These are phyloP conservation scores for Conus ventricosus DNA, from an alignment of 1,140 invertebrate species.

Conservation along the genomic window DNA sequence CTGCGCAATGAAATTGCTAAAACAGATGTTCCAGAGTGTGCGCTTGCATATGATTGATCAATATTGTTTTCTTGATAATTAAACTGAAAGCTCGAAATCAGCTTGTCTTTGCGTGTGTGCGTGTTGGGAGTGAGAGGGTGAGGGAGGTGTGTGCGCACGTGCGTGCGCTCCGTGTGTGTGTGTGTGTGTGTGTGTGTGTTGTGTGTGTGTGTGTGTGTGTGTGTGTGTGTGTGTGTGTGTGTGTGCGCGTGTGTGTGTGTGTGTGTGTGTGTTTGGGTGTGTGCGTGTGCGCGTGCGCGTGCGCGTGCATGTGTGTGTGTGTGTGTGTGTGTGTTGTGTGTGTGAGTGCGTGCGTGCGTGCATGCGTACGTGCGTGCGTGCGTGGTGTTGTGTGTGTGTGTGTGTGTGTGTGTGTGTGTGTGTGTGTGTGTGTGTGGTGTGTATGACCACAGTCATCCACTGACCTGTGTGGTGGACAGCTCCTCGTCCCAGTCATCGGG, in stretches of 20 bases:
- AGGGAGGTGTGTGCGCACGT: too few species aligned
- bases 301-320: too few species aligned
- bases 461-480: neutral
- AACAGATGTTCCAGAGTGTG: too few species aligned
- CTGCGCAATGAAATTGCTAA: too few species aligned
- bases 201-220: neutral
- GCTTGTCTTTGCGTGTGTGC: neutral
- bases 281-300: too few species aligned
- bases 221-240: neutral
- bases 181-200: neutral
- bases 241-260: neutral
- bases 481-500: slow-evolving; percentile 11
- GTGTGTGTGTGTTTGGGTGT: neutral
- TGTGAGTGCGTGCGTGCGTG: neutral
- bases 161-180: neutral
- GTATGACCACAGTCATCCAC: neutral
- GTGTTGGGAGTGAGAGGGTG: neutral
- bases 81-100: too few species aligned
- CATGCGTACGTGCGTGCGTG: neutral
- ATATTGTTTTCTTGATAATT: too few species aligned
- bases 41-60: too few species aligned
- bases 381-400: neutral
- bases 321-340: neutral
- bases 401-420: neutral
- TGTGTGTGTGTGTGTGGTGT: too few species aligned